Percentiles rank a stretch among this genome's conserved stretches.
Evolutionary conservation across 2,797 vertebrate genomes (phyloP).

Genomic region (Babyrousa celebensis): DNA sequence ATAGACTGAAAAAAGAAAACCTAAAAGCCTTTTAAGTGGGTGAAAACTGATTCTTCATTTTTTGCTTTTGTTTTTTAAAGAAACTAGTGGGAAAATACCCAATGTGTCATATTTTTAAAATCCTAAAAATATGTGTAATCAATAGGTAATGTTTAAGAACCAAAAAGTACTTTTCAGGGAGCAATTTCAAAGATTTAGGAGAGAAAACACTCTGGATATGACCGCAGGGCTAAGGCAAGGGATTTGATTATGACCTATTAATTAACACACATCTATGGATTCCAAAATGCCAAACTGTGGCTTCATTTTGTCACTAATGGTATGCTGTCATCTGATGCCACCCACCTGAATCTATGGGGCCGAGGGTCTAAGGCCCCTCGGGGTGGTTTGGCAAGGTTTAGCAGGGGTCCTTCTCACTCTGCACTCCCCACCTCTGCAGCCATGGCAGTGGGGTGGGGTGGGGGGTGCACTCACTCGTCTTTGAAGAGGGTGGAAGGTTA

Average conservation of each 20-base stretch:
- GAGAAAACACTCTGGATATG: background rate
- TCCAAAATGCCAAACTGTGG: background rate
- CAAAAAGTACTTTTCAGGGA: conserved; percentile 62
- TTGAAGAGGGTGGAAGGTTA: background rate
- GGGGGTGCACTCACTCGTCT: background rate
- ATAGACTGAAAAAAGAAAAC: conserved; percentile 62
- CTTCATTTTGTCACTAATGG: background rate
- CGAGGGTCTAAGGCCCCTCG: background rate
- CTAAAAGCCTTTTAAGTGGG: conserved; percentile 23
- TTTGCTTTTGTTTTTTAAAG: background rate
- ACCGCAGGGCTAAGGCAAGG: background rate
- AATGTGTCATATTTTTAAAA: conserved; percentile 45
- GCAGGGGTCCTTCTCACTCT: too few relatives aligned
- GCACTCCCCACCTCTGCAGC: background rate
- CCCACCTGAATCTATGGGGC: background rate
- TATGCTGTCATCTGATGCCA: background rate
- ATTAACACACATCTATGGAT: background rate
- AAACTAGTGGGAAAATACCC: background rate
- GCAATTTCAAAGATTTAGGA: background rate
- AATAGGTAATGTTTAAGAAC: conserved; percentile 31
- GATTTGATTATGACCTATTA: background rate
- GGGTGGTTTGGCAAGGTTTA: background rate
- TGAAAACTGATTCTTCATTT: conserved; percentile 47
- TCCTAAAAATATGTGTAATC: conserved; percentile 28
- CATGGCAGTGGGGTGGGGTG: background rate